A percentile compares a stretch with the other conserved stretches of the same genome.
These are phyloP conservation scores for Anastrepha ludens DNA, from an alignment of 1,140 invertebrate genomes.

Conservation along the genomic window DNA sequence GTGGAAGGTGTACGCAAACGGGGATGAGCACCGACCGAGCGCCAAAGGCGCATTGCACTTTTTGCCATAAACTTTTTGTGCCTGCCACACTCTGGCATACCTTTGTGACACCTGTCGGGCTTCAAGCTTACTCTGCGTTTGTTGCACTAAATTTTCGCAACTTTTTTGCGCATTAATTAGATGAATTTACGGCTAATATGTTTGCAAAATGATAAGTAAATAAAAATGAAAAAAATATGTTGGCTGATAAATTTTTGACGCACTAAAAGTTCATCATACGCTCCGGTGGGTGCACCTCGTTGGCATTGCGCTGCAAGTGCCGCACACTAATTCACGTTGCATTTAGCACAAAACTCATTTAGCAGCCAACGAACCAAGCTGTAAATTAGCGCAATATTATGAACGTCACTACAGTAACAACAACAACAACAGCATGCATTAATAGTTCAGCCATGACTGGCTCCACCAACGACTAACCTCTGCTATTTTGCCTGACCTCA, in stretches of 20 bases:
- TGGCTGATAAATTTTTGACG: background rate
- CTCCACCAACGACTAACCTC: background rate
- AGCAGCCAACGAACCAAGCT: slow-evolving; percentile 17
- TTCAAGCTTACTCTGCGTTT: background rate
- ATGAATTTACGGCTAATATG: background rate
- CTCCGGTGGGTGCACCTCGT: background rate
- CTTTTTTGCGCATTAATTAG: slow-evolving; percentile 14
- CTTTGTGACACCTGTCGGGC: too few species aligned
- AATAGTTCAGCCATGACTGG: background rate
- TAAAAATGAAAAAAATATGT: too few species aligned
- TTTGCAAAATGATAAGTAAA: background rate
- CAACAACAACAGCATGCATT: background rate
- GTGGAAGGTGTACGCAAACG: background rate
- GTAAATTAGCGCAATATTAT: slow-evolving; percentile 25
- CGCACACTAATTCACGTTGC: background rate
- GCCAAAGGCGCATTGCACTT: background rate
- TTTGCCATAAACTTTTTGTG: too few species aligned
- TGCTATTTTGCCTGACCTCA: background rate
- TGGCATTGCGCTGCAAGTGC: too few species aligned
- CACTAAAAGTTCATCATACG: slow-evolving; percentile 24
- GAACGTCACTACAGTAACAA: background rate
- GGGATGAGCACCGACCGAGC: background rate
- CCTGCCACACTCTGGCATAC: too few species aligned
- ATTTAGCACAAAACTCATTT: slow-evolving; percentile 44
- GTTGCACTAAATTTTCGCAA: background rate